These are phyloP conservation scores for Chrysochloris asiatica DNA, from an alignment of 2,113 vertebrate species.

Conservation along the genomic window DNA sequence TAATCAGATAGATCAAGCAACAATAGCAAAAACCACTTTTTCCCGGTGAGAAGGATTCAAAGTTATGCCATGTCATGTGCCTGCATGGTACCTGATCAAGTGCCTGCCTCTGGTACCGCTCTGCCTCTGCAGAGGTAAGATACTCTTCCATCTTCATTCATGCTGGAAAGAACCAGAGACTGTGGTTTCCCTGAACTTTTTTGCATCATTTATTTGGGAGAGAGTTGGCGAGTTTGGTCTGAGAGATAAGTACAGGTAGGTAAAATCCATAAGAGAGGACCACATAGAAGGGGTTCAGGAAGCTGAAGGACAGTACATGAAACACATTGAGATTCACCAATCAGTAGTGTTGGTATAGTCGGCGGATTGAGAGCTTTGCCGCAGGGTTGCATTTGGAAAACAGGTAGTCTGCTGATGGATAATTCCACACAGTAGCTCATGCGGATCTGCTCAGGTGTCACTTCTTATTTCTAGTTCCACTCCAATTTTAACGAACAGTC, in stretches of 20 bases:
- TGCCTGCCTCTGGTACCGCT: not conserved
- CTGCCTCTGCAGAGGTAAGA: not conserved
- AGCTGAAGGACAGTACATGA: not conserved
- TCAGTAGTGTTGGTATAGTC: not conserved
- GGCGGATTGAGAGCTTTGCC: not conserved
- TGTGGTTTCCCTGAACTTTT: not conserved
- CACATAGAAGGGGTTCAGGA: not conserved
- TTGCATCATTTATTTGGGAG: not conserved
- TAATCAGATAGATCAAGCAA: slow-evolving; percentile 41
- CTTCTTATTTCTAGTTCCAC: slow-evolving; percentile 49
- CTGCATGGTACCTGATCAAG: not conserved
- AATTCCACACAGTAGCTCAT: not conserved
- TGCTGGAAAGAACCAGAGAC: not conserved
- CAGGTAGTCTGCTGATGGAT: not conserved
- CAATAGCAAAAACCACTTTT: not conserved
- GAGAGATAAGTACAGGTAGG: not conserved
- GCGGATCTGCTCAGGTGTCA: not conserved
- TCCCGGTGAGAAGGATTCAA: not conserved
- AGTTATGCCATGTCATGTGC: not conserved
- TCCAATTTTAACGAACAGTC: slow-evolving; percentile 31
- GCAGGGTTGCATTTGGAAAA: not conserved
- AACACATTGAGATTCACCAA: not conserved
- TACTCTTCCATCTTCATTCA: not conserved
- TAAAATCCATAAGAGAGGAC: not conserved
- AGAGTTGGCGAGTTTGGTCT: not conserved